Evolutionary conservation across 30 jellyfish, hydroid and myxozoan genomes (phyloP), one percentile per base, ranked within the genome.

Genomic region (Hydra vulgaris): DNA sequence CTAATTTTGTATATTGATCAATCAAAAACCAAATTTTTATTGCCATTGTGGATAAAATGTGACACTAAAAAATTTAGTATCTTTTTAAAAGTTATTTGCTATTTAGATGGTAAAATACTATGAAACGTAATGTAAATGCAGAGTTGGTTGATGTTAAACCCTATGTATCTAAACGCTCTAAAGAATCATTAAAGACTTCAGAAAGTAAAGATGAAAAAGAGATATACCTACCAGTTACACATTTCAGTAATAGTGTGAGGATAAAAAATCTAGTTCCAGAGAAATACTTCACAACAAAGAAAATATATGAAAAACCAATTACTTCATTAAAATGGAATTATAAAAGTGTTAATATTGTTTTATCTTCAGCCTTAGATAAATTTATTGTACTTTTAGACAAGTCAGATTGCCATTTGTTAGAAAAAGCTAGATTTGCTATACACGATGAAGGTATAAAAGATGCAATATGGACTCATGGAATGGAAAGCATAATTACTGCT

Each of bases 361-460:
- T 76, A 0, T 79, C 96, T 7, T 85, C 95, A 17, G 83, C 95
- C 26, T 73, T 83, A 80, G 96, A 89, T 69, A 56, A 86, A 40
- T 73, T 27, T 0, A 27, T 89, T 7, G 77, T 79, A 70, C 61
- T 89, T 20, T 89, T 84, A 88, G 85, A 74, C 3, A 66, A 55
- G 21, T 21, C 79, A 12, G 70, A 55, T 23, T 74, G 61, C 12
- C 25, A 23, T 17, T 22, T 74, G 12, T 17, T 7, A 22, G 8
- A n/a, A 17, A 19, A 73, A 27, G 54, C 52, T 72, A 19, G 66
- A 18, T 23, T 84, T n/a, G 54, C 25, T 18, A 67, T 53, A 17
- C 98, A 91, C 69, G 40, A 66, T 27, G 93, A 86, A 67, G 98
- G 91, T 0, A 90, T 91, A 8, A 91, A 86, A 73, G 96, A 91